Conservation (phyloP, 2,113 vertebrate species). For the Hydropotes inermis region DNA sequence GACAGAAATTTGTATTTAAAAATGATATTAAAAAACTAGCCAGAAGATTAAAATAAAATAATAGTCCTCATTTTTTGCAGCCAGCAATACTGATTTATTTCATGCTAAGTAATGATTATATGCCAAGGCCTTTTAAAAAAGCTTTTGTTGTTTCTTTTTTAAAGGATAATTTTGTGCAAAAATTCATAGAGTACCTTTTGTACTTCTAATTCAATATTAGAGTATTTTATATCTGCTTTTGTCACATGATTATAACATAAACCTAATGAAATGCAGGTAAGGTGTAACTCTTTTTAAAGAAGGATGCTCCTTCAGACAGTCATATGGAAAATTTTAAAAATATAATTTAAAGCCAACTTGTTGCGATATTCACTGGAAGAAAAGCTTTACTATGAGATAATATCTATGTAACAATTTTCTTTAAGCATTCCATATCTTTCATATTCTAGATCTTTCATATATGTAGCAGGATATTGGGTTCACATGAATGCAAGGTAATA, state of each 20-base stretch:
- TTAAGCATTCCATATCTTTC: conserved; percentile 25
- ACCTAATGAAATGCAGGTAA: background rate
- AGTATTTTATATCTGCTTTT: background rate
- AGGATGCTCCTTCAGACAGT: background rate
- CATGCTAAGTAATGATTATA: conserved; percentile 31
- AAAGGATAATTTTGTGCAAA: background rate
- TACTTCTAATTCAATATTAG: background rate
- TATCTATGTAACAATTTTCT: background rate
- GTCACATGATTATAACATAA: background rate
- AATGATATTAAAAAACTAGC: background rate
- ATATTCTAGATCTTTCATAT: conserved; percentile 8
- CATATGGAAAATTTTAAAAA: background rate
- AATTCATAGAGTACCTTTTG: background rate
- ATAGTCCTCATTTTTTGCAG: background rate
- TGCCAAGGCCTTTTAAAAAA: conserved; percentile 26
- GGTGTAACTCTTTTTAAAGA: background rate
- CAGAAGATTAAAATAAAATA: conserved; percentile 22
- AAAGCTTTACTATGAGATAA: conserved; percentile 1
- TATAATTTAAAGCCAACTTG: background rate
- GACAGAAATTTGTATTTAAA: background rate
- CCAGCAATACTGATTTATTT: conserved; percentile 14
- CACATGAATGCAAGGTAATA: conserved; percentile 19
- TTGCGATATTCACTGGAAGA: background rate
- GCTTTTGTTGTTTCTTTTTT: conserved; percentile 27
- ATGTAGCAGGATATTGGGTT: background rate